Percentiles rank a stretch among this genome's conserved stretches.
Evolutionary conservation across 2,797 vertebrate genomes (phyloP).

Genomic region (Microchirus variegatus): DNA sequence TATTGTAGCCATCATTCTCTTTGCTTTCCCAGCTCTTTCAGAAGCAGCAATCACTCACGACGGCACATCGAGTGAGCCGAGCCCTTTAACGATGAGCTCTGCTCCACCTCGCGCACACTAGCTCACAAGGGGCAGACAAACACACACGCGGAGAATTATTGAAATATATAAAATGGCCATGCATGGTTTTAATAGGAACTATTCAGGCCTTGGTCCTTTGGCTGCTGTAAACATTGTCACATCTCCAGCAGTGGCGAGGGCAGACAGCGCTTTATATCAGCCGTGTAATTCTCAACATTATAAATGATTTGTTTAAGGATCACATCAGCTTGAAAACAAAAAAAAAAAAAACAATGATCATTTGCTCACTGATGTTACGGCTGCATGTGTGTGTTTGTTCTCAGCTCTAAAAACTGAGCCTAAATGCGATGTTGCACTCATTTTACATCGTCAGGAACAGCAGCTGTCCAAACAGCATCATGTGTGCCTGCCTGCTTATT

Average conservation of each 20-base stretch:
- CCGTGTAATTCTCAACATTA: slow-evolving; percentile 53
- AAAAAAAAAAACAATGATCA: slow-evolving; percentile 31
- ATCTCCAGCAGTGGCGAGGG: no score
- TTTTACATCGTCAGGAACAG: slow-evolving; percentile 81
- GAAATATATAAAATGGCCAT: slow-evolving; percentile 80
- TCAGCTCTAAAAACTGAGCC: slow-evolving; percentile 63
- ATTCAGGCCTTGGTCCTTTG: slow-evolving; percentile 65
- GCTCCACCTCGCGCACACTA: slow-evolving; percentile 91
- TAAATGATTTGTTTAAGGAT: slow-evolving; percentile 59
- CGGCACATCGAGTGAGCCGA: slow-evolving; percentile 81
- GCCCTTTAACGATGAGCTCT: slow-evolving; percentile 85
- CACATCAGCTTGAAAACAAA: slow-evolving; percentile 41
- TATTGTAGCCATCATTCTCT: slow-evolving; percentile 82
- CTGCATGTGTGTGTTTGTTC: slow-evolving; percentile 61
- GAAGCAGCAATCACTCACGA: slow-evolving; percentile 51
- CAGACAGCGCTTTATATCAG: slow-evolving; percentile 43
- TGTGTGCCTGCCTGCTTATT: slow-evolving; percentile 84
- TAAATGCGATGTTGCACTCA: slow-evolving; percentile 76
- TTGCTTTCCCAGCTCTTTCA: slow-evolving; percentile 53
- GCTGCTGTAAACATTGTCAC: slow-evolving; percentile 88
- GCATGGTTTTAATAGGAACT: slow-evolving; percentile 85
- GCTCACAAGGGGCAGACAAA: slow-evolving; percentile 81
- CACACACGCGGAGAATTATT: slow-evolving; percentile 73
- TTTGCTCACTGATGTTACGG: slow-evolving; percentile 45
- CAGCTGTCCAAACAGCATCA: slow-evolving; percentile 94